Base-by-base conservation (phyloP, 2,113 vertebrate genomes). In the Theristicus caerulescens region DNA sequence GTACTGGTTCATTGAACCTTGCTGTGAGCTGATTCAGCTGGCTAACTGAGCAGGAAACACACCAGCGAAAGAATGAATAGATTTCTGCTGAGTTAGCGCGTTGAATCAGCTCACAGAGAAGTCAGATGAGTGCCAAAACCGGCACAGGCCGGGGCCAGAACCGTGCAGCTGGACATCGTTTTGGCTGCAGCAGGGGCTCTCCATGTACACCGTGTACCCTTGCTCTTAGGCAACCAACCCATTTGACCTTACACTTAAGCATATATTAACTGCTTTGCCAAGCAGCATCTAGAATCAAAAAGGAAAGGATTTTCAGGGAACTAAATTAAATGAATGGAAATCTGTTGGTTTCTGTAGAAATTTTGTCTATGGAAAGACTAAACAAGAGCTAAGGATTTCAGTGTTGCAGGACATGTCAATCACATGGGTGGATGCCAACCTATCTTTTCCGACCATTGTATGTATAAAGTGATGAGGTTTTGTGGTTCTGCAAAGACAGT, bases 41-140 rank as follows among this genome's bases (percentile, higher is more conserved):
- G 85, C 69, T 90, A 70, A 79, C 82, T 32, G 82, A 92, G 66
- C 86, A 79, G 94, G 93, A 90, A 88, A 67, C 64, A 29, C 6
- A 9, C 24, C 34, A 88, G 46, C 2, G 1, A 66, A 70, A 73
- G 64, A 44, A 66, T 66, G 34, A 85, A 82, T 46, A 72, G 59
- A 27, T 88, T 96, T 86, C 46, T 90, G 91, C 88, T 85, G 88
- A 79, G 79, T 73, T 66, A 42, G 74, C 21, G 0, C 47, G 38
- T 44, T 71, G 55, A 58, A 52, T 57, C 57, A 71, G 88, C 65
- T 82, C 82, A 40, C 65, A 88, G 65, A 21, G 51, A 51, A 66
- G 22, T 31, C 16, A 1, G 20, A 19, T 36, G 66, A 44, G 47
- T 42, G 82, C 86, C 91, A 88, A 62, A 61, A 9, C n/a, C 5